phyloP scores from a whole-genome alignment of 2,888 invertebrate genomes.

The Toxonevra muliebris region DNA sequence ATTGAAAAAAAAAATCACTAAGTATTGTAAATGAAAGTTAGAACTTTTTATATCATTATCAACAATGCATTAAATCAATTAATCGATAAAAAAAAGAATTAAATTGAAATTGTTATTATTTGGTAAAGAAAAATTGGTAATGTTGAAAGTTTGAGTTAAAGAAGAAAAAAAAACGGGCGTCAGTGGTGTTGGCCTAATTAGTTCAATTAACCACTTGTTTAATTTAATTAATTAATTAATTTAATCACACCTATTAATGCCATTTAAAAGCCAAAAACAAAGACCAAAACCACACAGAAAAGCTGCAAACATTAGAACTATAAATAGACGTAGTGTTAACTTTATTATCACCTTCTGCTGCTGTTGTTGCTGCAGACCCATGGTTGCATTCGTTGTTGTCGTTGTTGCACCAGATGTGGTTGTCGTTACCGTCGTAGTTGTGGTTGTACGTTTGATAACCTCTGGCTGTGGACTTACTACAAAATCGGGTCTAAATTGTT shows the following conservation, averaged over 20 bases:
- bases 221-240: neutral
- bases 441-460: constrained; percentile 51
- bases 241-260: constrained; percentile 46
- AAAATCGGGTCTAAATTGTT: constrained; percentile 42
- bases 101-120: neutral
- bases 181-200: neutral
- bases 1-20: too few relatives aligned
- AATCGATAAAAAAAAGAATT: neutral
- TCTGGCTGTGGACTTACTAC: constrained; percentile 40
- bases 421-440: constrained; percentile 53
- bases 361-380: constrained; percentile 42
- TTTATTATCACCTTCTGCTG: constrained; percentile 65
- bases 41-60: neutral
- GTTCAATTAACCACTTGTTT: constrained; percentile 14
- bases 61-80: neutral
- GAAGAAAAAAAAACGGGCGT: too few relatives aligned
- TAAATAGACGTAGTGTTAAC: constrained; percentile 61
- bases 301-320: constrained; percentile 61
- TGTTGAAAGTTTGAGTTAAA: too few relatives aligned
- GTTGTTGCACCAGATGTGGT: constrained; percentile 45
- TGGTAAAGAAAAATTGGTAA: too few relatives aligned
- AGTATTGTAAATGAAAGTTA: neutral
- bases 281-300: constrained; percentile 65
- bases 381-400: constrained; percentile 37
- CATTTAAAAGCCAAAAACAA: constrained; percentile 63